phyloP scores from a whole-genome alignment of 2,113 vertebrate genomes.

The Mastomys coucha region DNA sequence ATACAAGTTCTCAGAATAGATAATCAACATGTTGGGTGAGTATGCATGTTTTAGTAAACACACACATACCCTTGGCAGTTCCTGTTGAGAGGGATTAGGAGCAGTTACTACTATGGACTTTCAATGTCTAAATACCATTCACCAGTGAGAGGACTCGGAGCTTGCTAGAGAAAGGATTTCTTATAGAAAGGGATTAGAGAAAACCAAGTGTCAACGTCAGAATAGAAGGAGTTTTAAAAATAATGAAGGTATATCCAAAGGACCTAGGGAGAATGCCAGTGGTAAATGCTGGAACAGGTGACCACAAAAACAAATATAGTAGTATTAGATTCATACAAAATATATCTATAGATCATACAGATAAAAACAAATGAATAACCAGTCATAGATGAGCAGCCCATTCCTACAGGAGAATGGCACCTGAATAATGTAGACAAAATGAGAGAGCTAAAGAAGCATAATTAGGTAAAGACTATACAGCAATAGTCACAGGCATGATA shows the following conservation, averaged over 20 bases:
- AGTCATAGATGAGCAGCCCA: background rate
- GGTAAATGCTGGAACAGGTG: background rate
- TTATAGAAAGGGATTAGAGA: background rate
- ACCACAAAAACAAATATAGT: slow-evolving; percentile 34
- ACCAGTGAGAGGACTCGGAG: background rate
- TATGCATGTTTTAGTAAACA: background rate
- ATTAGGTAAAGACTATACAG: background rate
- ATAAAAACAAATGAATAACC: background rate
- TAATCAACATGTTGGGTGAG: background rate
- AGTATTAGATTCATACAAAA: background rate
- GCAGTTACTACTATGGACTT: background rate
- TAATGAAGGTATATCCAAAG: background rate
- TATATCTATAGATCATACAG: background rate
- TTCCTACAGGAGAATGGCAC: background rate
- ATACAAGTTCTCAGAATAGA: background rate
- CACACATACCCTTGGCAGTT: background rate
- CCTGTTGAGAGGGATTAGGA: background rate
- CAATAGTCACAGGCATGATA: background rate
- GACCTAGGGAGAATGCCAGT: background rate
- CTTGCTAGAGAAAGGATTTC: slow-evolving; percentile 36
- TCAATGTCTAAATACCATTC: slow-evolving; percentile 23
- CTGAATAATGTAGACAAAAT: background rate
- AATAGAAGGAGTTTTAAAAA: background rate
- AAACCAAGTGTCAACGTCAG: background rate
- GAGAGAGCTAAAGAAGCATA: background rate